phyloP scores from a whole-genome alignment of 2,113 vertebrate genomes.

The Xiphorhynchus elegans region DNA sequence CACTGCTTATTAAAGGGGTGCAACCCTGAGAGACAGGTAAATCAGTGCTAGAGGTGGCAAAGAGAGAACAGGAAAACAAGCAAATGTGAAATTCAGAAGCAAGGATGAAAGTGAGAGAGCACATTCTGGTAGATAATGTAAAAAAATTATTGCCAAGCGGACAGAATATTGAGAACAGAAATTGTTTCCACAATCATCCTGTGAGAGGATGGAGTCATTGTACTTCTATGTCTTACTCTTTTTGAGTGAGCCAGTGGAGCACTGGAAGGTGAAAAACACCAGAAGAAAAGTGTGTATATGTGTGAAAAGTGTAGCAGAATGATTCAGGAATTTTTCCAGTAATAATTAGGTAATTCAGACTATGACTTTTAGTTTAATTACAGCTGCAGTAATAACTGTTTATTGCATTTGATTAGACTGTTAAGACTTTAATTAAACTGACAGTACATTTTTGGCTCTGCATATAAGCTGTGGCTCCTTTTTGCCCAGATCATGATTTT shows the following conservation, averaged over 20 bases:
- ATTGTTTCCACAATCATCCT: not conserved
- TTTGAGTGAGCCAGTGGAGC: not conserved
- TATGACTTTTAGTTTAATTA: not conserved
- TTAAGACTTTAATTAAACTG: not conserved
- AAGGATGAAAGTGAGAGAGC: not conserved
- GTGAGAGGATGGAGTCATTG: not conserved
- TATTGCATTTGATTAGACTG: not conserved
- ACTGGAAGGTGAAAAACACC: not conserved
- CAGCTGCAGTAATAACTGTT: not conserved
- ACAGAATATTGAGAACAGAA: not conserved
- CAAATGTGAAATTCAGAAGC: not conserved
- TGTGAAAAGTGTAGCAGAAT: not conserved
- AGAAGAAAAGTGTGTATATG: not conserved
- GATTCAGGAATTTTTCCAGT: not conserved
- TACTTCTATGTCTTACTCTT: not conserved
- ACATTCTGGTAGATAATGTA: not conserved
- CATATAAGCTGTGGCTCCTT: not conserved
- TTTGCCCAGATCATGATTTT: not conserved
- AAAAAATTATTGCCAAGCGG: not conserved
- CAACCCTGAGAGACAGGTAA: not conserved
- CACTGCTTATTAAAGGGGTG: not conserved
- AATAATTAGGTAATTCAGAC: not conserved
- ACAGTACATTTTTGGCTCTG: not conserved
- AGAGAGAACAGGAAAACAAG: not conserved
- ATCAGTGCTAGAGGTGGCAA: not conserved